These are phyloP conservation scores for Chaetogeoica ovagalla DNA, from an alignment of 2,888 invertebrate genomes.

Conservation along the genomic window DNA sequence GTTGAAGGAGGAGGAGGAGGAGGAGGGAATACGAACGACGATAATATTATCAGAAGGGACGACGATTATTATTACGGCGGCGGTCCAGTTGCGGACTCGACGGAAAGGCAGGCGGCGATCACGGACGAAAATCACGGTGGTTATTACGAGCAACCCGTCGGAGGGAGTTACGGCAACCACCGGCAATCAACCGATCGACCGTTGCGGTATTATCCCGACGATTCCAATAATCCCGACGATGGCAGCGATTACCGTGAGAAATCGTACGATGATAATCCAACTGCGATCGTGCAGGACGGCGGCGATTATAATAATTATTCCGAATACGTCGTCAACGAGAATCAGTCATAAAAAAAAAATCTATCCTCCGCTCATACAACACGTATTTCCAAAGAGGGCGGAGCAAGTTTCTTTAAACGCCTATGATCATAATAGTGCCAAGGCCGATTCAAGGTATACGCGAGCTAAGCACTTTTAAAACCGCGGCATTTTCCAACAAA, in stretches of 20 bases:
- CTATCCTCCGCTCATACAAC: no score
- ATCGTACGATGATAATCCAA: no score
- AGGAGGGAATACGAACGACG: background rate
- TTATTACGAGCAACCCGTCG: background rate
- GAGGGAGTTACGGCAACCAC: background rate
- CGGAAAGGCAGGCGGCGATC: no score
- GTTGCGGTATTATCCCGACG: background rate
- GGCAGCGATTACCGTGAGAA: no score
- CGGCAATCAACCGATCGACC: background rate
- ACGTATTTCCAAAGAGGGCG: no score
- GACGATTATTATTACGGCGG: constrained; percentile 26
- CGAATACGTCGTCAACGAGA: background rate
- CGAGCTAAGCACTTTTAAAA: no score
- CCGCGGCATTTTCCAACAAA: no score
- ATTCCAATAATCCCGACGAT: background rate
- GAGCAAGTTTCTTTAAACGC: no score
- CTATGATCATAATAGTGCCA: no score
- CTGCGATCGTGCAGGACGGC: background rate
- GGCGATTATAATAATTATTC: constrained; percentile 7
- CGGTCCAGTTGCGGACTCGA: no score
- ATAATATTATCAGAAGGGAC: background rate
- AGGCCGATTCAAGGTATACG: no score
- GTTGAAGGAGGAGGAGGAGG: background rate
- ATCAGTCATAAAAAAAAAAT: background rate
- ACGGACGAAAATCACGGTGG: constrained; percentile 4